Evolutionary conservation across 2,888 invertebrate species (phyloP), one percentile per base, ranked within the genome.

Genomic region (Chrysolina oricalcia): DNA sequence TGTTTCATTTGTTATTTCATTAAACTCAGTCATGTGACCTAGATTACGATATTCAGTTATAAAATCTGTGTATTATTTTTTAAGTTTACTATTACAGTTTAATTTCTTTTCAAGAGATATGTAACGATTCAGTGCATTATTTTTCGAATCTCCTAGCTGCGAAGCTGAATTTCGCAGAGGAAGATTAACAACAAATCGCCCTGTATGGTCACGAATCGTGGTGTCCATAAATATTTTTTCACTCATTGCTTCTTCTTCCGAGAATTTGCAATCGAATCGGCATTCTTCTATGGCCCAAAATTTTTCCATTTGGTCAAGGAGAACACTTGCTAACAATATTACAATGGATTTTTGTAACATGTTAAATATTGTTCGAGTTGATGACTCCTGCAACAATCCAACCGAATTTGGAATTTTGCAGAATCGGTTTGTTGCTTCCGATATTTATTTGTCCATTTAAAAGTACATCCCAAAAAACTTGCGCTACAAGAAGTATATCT

Each of bases 11-110:
- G 15, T 1, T 48, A 17, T 19, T 5, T 65, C 64, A 27, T 70
- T 13, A 53, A 72, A 17, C 17, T 72, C 40, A 1, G 68, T 62
- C 72, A 75, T 75, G 43, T 75, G 70, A 2, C 56, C 59, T 19
- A 75, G 43, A 41, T 75, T 43, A 21, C 19, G 19, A 40, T 75
- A 72, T 69, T 75, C 72, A 10, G 21, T 35, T 23, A 75, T 66
- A 56, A 75, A 72, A 8, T 65, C 68, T 5, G 40, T 17, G 43
- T 75, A 72, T 21, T 72, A 27, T 27, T 40, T 40, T 69, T 69
- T 72, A 50, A 75, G 53, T 15, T 48, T 27, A 10, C 17, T n/a
- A 56, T 75, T 69, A 40, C 72, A 67, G 17, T 40, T 41, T 43
- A 72, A 50, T 63, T 64, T 59, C 40, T 56, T 68, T 72, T 74